phyloP scores from a whole-genome alignment of 2,888 invertebrate genomes.

The Drosophila rubida region DNA sequence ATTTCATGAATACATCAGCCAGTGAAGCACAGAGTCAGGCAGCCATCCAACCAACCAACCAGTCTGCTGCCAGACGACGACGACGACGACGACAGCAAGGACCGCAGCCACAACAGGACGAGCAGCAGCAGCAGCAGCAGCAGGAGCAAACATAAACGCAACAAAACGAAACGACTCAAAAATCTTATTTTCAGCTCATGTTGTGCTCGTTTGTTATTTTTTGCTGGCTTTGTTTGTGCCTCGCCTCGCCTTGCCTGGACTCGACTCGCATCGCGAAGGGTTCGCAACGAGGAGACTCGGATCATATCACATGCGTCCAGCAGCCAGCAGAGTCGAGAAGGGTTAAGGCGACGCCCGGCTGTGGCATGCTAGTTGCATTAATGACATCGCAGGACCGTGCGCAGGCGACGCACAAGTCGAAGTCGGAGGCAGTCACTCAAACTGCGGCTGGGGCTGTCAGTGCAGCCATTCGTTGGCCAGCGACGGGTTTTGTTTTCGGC shows the following conservation, averaged over 20 bases:
- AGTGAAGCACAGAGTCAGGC: slow-evolving; percentile 69
- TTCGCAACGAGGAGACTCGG: slow-evolving; percentile 16
- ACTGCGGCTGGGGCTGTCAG: slow-evolving; percentile 36
- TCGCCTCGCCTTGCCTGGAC: too few relatives aligned
- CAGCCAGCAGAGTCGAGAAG: too few relatives aligned
- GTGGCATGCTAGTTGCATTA: slow-evolving; percentile 72
- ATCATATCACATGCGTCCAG: slow-evolving; percentile 66
- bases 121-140: slow-evolving; percentile 9
- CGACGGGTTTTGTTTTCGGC: slow-evolving; percentile 17
- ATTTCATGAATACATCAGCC: slow-evolving; percentile 84
- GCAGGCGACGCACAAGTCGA: slow-evolving; percentile 71
- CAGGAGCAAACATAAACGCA: slow-evolving; percentile 65
- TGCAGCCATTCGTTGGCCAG: slow-evolving; percentile 6
- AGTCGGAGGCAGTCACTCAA: slow-evolving; percentile 75
- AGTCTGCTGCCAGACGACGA: slow-evolving; percentile 42
- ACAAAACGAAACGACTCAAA: slow-evolving; percentile 80
- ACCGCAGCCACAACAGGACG: slow-evolving; percentile 20
- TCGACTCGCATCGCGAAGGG: slow-evolving; percentile 37
- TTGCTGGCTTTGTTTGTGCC: slow-evolving; percentile 56
- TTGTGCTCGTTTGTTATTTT: slow-evolving; percentile 78
- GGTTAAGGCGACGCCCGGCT: slow-evolving; percentile 21
- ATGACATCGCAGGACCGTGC: slow-evolving; percentile 62
- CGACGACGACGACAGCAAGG: slow-evolving; percentile 41
- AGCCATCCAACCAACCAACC: slow-evolving; percentile 51
- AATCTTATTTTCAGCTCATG: slow-evolving; percentile 81